Conservation (phyloP, 2,113 vertebrate species). For the Carassius gibelio region DNA sequence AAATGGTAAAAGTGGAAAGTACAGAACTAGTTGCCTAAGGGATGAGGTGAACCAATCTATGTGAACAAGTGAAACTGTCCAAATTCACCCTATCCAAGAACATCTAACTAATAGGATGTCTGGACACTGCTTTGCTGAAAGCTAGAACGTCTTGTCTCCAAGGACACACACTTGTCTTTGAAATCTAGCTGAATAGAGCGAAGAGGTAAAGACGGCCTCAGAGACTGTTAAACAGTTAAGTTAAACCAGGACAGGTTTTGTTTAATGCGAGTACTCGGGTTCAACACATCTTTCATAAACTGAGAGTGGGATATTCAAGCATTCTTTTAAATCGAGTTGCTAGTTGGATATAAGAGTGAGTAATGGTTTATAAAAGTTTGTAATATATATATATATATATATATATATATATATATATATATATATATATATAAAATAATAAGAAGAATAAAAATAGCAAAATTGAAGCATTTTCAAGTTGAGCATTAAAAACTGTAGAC, state of each 20-base stretch:
- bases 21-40: constrained; percentile 33
- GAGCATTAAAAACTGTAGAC: background rate
- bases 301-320: background rate
- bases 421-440: too few relatives aligned
- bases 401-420: too few relatives aligned
- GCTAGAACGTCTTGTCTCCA: constrained; percentile 38
- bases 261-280: background rate
- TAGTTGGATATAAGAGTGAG: background rate
- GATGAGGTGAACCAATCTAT: constrained; percentile 44
- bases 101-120: constrained; percentile 50
- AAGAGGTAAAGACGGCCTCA: constrained; percentile 14
- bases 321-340: background rate
- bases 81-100: constrained; percentile 41
- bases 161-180: constrained; percentile 41
- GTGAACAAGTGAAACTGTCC: constrained; percentile 38
- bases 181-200: constrained; percentile 31
- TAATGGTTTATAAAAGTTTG: too few relatives aligned
- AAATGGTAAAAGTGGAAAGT: constrained; percentile 24
- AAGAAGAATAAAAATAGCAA: background rate
- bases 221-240: constrained; percentile 32
- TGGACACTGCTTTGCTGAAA: constrained; percentile 46
- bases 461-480: background rate
- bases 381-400: too few relatives aligned
- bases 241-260: constrained; percentile 38
- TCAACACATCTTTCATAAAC: background rate